phyloP scores from a whole-genome alignment of 2,888 invertebrate species.

The Stomorhina lunata region DNA sequence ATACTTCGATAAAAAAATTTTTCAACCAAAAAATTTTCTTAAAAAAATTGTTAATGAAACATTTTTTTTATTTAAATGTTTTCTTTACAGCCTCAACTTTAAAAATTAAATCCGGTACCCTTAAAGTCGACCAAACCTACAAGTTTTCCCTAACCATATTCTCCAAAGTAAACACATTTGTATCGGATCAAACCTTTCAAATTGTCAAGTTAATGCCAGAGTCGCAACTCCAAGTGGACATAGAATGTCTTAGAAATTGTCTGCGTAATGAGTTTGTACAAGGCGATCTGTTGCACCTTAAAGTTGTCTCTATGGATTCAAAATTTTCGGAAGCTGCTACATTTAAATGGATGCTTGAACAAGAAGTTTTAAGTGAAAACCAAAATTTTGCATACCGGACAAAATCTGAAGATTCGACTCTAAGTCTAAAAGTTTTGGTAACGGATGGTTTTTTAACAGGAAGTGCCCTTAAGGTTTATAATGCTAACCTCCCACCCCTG shows the following conservation, averaged over 20 bases:
- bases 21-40: no score
- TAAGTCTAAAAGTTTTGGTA: constrained; percentile 21
- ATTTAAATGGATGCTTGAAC: constrained; percentile 40
- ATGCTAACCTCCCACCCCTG: constrained; percentile 64
- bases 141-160: constrained; percentile 54
- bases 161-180: constrained; percentile 65
- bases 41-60: no score
- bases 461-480: constrained; percentile 25
- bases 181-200: constrained; percentile 51
- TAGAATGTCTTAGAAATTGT: constrained; percentile 69
- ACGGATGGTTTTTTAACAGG: neutral
- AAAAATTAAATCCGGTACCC: neutral
- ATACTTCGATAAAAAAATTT: no score
- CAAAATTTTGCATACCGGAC: constrained; percentile 53
- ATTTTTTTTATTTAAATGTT: neutral
- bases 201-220: constrained; percentile 44
- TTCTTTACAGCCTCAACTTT: constrained; percentile 9
- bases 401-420: neutral
- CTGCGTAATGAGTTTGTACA: constrained; percentile 51
- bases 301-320: neutral
- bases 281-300: constrained; percentile 64
- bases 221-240: constrained; percentile 53
- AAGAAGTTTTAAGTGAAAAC: neutral
- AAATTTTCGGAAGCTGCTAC: neutral
- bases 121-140: constrained; percentile 54